Evolutionary conservation across 2,113 vertebrate species (phyloP).

Genomic region (Pterocles gutturalis): DNA sequence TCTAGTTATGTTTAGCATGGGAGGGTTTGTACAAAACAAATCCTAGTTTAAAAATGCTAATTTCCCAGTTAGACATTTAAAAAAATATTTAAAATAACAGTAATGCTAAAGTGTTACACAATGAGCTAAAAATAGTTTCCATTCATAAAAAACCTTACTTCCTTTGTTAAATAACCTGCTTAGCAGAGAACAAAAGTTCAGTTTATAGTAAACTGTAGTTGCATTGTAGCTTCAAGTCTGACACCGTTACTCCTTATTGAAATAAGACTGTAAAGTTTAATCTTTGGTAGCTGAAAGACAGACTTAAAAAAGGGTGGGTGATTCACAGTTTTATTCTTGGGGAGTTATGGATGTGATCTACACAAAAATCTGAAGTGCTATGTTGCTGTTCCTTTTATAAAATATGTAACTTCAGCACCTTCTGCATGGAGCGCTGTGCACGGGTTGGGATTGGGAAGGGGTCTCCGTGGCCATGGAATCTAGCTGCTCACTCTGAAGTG

Average conservation of each 20-base stretch:
- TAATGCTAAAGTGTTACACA: constrained; percentile 5
- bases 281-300: neutral
- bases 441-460: fast-evolving
- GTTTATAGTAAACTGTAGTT: constrained; percentile 16
- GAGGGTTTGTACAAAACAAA: neutral
- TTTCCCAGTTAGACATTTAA: neutral
- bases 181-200: constrained; percentile 30
- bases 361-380: neutral
- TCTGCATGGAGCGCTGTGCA: fast-evolving
- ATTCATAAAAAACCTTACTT: constrained; percentile 59
- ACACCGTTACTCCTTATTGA: neutral
- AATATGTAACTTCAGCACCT: neutral
- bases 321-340: neutral
- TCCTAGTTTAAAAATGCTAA: neutral
- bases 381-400: neutral
- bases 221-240: neutral
- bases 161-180: constrained; percentile 52
- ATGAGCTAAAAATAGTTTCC: constrained; percentile 54
- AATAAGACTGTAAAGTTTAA: neutral
- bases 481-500: neutral
- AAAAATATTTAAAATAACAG: neutral
- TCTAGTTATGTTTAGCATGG: neutral
- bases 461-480: neutral
- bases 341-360: neutral
- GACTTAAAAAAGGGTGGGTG: neutral